Base-by-base conservation (phyloP, 2,797 vertebrate species). In the Characodon lateralis region DNA sequence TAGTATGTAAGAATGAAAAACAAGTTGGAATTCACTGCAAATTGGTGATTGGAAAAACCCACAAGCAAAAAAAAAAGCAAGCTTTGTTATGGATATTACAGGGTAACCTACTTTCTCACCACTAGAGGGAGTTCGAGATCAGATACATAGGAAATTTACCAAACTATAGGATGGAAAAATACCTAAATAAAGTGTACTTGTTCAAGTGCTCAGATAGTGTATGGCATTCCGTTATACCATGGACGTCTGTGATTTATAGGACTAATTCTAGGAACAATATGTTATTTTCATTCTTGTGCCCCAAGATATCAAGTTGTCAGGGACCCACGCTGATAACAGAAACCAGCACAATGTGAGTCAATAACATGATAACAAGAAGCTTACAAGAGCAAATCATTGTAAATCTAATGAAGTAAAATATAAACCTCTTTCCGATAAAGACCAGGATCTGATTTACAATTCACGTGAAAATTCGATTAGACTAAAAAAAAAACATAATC, bases 81-180 rank as follows among this genome's bases (percentile, higher is more conserved):
- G 3, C 24, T 51, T 0, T 50, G 55, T 59, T n/a, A 80, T 72
- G 41, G 71, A 72, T 46, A 31, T 70, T 51, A 24, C 2, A 14
- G 2, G 13, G 56, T 50, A 71, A 28, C 20, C 26, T 75, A 56
- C 16, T 0, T 31, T 55, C 81, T 81, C 7, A 51, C 92, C 96
- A 90, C 93, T 88, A 94, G 95, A 94, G 91, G 72, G 71, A 77
- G 61, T 39, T 82, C 89, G 70, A 90, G 87, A 76, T 87, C 77
- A 73, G 31, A 76, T 24, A 31, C 63, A 69, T 20, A 68, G 87
- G 88, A 92, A 93, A 87, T 85, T 58, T 82, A 90, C 89, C 72
- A 20, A 50, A 66, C 46, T 9, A 73, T 13, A 1, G 10, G 9
- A 48, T 87, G 77, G 89, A 91, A 93, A 93, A 94, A 72, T 83